phyloP scores from a whole-genome alignment of 2,888 invertebrate species.

The Drosophila paramelanica region DNA sequence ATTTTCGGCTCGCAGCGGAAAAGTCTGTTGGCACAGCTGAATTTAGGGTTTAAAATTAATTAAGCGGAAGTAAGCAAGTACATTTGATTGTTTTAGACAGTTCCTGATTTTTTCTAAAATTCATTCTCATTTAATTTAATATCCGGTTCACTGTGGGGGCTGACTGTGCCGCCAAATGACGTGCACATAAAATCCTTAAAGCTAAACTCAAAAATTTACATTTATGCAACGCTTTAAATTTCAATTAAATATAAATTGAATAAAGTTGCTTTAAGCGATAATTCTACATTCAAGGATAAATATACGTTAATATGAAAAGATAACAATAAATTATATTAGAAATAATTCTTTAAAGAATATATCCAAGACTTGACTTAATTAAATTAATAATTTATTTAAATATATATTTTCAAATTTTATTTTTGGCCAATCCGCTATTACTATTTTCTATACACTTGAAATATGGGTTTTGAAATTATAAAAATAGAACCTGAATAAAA shows the following conservation, averaged over 20 bases:
- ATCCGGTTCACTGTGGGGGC: conserved; percentile 41
- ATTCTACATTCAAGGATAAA: too few relatives aligned
- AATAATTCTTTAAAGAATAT: too few relatives aligned
- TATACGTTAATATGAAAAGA: too few relatives aligned
- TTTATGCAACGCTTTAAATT: background rate
- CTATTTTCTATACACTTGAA: too few relatives aligned
- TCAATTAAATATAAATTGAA: background rate
- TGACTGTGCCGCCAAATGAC: conserved; percentile 13
- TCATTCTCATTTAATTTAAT: conserved; percentile 55
- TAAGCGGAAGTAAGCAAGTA: conserved; percentile 76
- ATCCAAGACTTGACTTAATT: too few relatives aligned
- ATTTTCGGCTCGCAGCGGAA: conserved; percentile 62
- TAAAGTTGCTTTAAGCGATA: background rate
- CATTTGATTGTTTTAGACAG: conserved; percentile 78
- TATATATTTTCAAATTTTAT: too few relatives aligned
- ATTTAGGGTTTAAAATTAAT: conserved; percentile 76
- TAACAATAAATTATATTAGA: too few relatives aligned
- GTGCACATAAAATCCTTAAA: conserved; percentile 26
- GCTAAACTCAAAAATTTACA: background rate
- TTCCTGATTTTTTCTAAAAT: conserved; percentile 54
- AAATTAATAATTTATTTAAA: too few relatives aligned
- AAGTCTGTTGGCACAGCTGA: conserved; percentile 66
- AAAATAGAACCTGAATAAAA: too few relatives aligned
- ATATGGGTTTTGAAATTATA: too few relatives aligned
- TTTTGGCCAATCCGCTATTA: too few relatives aligned